Evolutionary conservation across 2,888 invertebrate genomes (phyloP), one percentile per base, ranked within the genome.

Genomic region (Calameuta filiformis): DNA sequence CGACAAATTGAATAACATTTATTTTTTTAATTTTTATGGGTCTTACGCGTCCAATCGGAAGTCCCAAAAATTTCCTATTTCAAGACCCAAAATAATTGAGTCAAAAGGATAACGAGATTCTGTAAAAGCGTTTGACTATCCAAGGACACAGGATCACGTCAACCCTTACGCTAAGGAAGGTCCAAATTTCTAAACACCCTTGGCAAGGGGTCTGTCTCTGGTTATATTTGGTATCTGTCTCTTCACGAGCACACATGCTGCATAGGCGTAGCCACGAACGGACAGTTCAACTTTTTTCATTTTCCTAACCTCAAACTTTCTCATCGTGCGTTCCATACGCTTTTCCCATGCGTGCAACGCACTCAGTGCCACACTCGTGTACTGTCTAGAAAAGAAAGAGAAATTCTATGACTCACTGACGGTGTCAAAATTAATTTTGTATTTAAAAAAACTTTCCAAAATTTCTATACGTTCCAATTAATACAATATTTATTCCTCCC

Each of bases 151-250:
- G 35, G 15, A 12, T 6, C 37, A 1, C 6, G n/a, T 34, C 74
- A 74, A 74, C 74, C 74, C 74, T 74, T 74, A 23, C 74, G 35
- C 37, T 12, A 76, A 79, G 80, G 84, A 87, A 84, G 85, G 86
- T 87, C 89, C 87, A 89, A 86, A 86, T 81, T 86, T 84, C 84
- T 81, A 86, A 88, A 88, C 88, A 91, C 90, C 91, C 91, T 90
- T 89, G 87, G 89, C 89, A 89, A 91, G 90, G 90, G 91, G 89
- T 89, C 90, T 84, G 84, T 85, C 84, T 82, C 81, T 79, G 85
- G 88, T 89, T 90, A 90, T 90, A 90, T 90, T 90, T 90, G 89
- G 90, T 90, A 83, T 88, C 89, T 88, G 87, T 86, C 86, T 86
- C 84, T 83, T 85, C 86, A 83, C 82, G 80, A 83, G 84, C 85